Evolutionary conservation across 2,797 vertebrate species (phyloP).

Genomic region (Cryptoprocta ferox): DNA sequence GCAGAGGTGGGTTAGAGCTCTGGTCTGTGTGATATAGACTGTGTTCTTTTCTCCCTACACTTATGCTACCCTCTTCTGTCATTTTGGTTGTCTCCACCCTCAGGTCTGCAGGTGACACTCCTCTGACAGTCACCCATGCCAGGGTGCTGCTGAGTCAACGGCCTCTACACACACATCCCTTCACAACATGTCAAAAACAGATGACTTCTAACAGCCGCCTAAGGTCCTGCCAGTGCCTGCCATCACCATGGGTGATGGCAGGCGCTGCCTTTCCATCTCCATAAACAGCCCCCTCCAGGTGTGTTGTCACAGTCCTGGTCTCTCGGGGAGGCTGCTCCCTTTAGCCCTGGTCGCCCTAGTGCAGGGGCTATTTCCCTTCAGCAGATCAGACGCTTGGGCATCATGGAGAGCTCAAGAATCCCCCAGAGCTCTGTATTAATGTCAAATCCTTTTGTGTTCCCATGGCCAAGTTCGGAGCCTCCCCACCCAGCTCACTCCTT

Average conservation of each 20-base stretch:
- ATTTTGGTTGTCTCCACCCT: not conserved
- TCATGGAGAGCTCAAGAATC: not conserved
- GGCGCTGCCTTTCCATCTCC: not conserved
- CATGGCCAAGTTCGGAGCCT: not conserved
- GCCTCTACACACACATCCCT: not conserved
- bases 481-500: not conserved
- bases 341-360: not conserved
- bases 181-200: not conserved
- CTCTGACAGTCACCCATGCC: not conserved
- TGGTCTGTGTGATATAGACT: not conserved
- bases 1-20: not conserved
- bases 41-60: no score
- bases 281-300: not conserved
- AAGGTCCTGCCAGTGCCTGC: not conserved
- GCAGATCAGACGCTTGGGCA: not conserved
- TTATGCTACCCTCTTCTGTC: fast-evolving
- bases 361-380: not conserved
- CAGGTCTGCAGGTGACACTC: not conserved
- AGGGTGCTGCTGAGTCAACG: not conserved
- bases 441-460: not conserved
- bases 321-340: not conserved
- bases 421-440: not conserved
- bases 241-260: no score
- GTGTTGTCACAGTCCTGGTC: not conserved
- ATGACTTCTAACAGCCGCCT: not conserved